Conservation (phyloP, 2,888 invertebrate genomes). For the Phyto melanocephala region DNA sequence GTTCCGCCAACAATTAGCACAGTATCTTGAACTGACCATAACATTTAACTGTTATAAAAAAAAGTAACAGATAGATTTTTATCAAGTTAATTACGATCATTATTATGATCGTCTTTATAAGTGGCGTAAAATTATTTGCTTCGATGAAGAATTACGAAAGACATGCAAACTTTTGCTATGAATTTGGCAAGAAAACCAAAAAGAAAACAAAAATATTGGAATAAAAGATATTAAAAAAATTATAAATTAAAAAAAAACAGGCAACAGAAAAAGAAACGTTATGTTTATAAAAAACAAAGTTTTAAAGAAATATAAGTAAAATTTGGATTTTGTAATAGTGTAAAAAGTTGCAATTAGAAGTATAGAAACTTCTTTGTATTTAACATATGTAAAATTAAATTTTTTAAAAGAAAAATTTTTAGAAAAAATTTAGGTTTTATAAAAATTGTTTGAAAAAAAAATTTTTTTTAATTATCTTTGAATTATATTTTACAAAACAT, state of each 20-base stretch:
- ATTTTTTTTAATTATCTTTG: no score
- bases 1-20: constrained; percentile 60
- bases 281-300: not conserved
- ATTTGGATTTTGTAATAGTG: not conserved
- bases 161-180: constrained; percentile 35
- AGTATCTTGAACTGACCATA: constrained; percentile 56
- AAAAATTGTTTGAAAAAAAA: no score
- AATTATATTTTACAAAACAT: no score
- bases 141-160: constrained; percentile 50
- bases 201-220: not conserved
- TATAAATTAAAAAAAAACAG: not conserved
- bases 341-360: no score
- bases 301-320: not conserved
- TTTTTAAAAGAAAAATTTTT: no score
- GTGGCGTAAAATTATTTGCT: constrained; percentile 26
- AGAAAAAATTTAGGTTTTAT: no score
- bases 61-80: constrained; percentile 22
- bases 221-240: not conserved
- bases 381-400: no score
- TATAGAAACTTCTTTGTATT: no score
- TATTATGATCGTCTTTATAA: constrained; percentile 1
- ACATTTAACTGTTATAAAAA: constrained; percentile 59
- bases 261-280: not conserved
- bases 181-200: not conserved
- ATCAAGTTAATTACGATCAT: not conserved